phyloP scores from a whole-genome alignment of 2,797 vertebrate genomes.

The Macropus fuliginosus region DNA sequence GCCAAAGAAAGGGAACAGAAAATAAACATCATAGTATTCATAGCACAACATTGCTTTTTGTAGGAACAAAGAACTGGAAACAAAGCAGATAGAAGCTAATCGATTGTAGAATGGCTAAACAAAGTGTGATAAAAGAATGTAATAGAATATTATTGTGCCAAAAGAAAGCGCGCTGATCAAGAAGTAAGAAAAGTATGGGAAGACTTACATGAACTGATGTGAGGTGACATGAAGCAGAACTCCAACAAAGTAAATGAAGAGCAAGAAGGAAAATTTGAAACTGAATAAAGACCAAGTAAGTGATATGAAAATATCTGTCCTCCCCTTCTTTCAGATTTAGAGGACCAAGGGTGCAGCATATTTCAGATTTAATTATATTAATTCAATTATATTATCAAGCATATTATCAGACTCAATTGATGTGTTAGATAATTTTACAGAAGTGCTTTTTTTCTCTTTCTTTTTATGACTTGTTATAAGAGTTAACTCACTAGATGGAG shows the following conservation, averaged over 20 bases:
- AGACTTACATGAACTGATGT: not conserved
- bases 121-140: not conserved
- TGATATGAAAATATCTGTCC: not conserved
- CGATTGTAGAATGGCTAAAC: not conserved
- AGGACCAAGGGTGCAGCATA: not conserved
- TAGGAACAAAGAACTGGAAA: not conserved
- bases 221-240: not conserved
- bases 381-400: no score
- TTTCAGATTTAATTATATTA: not conserved
- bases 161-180: not conserved
- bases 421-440: not conserved
- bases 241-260: not conserved
- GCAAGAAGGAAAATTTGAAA: not conserved
- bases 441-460: not conserved
- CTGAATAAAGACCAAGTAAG: not conserved
- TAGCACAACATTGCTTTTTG: not conserved
- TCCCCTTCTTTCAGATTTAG: not conserved
- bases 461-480: not conserved
- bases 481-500: not conserved
- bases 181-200: not conserved
- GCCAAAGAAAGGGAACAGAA: not conserved
- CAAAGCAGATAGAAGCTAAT: not conserved
- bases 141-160: not conserved
- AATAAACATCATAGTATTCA: not conserved
- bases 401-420: not conserved